Evolutionary conservation across 1,140 invertebrate genomes (phyloP), one percentile per base, ranked within the genome.

Genomic region (Temnothorax longispinosus): DNA sequence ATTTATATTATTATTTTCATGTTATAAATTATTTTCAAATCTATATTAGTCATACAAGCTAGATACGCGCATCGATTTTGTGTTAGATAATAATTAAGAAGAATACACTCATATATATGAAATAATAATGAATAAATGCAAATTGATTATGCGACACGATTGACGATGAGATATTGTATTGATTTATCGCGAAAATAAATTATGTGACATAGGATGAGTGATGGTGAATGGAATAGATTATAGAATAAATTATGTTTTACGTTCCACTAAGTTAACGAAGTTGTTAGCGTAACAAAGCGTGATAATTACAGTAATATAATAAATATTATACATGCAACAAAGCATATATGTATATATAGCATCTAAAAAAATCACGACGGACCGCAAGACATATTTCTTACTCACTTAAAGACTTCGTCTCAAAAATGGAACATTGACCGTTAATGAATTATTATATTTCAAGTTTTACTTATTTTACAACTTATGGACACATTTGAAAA

Each of bases 171-270:
- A 44, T 32, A 58, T 15, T 44, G 3, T 82, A 41, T 54, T 82
- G 41, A 82, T 82, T 78, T 65, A 82, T 74, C 5, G 41, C 18
- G 52, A 54, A 82, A 58, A 58, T 82, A 72, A 82, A 82, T 82
- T 72, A 82, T 74, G 13, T 47, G 18, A 44, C 21, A n/a, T 10
- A 35, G 27, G 50, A 41, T 47, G 41, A 32, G 41, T 44, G 18
- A 81, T 69, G 41, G 47, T 52, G 50, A 52, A 72, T 72, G 15
- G 52, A 0, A 41, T 27, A 15, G n/a, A n/a, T n/a, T n/a, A n/a
- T n/a, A n/a, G 13, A 82, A 74, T 82, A 15, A 82, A 74, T 82
- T 72, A 74, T 58, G 67, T 56, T 71, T 35, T 38, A 56, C 38
- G 8, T 72, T 60, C 38, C 27, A 56, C 4, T 32, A 74, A 74